Evolutionary conservation across 1,140 invertebrate species (phyloP).

Genomic region (Neodiprion pinetum): DNA sequence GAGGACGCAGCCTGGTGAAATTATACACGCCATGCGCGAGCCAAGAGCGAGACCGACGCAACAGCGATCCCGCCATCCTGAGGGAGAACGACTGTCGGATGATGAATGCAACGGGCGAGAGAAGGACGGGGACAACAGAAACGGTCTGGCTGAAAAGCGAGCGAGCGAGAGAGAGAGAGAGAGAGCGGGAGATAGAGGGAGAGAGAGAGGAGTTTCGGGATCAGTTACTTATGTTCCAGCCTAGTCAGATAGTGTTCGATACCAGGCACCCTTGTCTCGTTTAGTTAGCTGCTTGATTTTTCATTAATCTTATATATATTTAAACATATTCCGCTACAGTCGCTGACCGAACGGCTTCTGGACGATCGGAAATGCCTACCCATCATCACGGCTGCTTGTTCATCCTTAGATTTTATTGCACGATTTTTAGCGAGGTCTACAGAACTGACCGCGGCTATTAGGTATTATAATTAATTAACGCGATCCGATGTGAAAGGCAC

Average conservation of each 20-base stretch:
- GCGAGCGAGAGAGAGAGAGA: constrained; percentile 29
- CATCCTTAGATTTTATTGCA: no score
- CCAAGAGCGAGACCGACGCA: constrained; percentile 23
- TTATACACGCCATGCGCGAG: constrained; percentile 41
- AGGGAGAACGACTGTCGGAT: neutral
- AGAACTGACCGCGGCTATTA: no score
- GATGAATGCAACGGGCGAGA: constrained; percentile 1
- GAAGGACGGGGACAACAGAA: neutral
- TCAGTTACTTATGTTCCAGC: constrained; percentile 55
- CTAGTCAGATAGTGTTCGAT: constrained; percentile 54
- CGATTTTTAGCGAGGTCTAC: no score
- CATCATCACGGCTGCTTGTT: neutral
- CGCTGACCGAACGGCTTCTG: neutral
- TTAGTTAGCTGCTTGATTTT: constrained; percentile 50
- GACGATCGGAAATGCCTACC: neutral
- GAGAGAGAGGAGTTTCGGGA: constrained; percentile 42
- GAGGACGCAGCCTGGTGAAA: constrained; percentile 33
- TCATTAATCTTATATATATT: constrained; percentile 42
- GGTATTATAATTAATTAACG: no score
- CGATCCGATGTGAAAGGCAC: no score
- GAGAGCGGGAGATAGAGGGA: constrained; percentile 28
- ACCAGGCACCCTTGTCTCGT: constrained; percentile 51
- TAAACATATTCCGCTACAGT: constrained; percentile 8
- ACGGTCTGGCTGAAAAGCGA: neutral
- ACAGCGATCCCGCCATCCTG: neutral